Evolutionary conservation across 2,113 vertebrate genomes (phyloP).

Genomic region (Colinus virginianus): DNA sequence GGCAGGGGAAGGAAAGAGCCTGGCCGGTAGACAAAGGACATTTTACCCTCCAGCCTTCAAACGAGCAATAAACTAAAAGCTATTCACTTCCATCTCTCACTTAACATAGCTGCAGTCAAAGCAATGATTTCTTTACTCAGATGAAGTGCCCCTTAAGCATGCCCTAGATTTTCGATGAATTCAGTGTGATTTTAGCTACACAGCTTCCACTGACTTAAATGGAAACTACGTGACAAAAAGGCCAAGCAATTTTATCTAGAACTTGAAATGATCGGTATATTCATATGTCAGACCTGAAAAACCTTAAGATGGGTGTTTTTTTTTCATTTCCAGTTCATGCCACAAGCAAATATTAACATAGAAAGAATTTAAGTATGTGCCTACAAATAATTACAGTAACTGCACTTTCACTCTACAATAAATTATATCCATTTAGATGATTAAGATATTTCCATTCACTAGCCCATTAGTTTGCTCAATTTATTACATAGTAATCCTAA

Average conservation of each 20-base stretch:
- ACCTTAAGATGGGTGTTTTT: neutral
- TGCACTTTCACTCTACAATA: neutral
- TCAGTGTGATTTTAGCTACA: conserved; percentile 38
- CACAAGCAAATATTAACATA: neutral
- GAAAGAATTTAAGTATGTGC: neutral
- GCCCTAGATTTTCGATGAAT: conserved; percentile 61
- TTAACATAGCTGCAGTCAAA: conserved; percentile 60
- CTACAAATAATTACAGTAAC: neutral
- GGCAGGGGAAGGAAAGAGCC: neutral
- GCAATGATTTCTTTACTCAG: conserved; percentile 65
- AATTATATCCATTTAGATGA: neutral
- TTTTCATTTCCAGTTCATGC: neutral
- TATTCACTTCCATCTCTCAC: conserved; percentile 54
- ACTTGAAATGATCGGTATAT: neutral
- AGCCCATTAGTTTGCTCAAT: neutral
- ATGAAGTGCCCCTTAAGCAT: conserved; percentile 66
- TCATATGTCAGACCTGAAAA: neutral
- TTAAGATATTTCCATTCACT: neutral
- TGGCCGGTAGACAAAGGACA: conserved; percentile 59
- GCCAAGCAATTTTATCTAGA: neutral
- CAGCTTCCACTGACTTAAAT: neutral
- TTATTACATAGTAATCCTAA: neutral
- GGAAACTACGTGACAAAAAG: conserved; percentile 35
- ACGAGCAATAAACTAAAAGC: conserved; percentile 69
- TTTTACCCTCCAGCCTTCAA: conserved; percentile 62